Conservation (phyloP, 92 coral and sea anemone species). For the Bergia sp. region DNA sequence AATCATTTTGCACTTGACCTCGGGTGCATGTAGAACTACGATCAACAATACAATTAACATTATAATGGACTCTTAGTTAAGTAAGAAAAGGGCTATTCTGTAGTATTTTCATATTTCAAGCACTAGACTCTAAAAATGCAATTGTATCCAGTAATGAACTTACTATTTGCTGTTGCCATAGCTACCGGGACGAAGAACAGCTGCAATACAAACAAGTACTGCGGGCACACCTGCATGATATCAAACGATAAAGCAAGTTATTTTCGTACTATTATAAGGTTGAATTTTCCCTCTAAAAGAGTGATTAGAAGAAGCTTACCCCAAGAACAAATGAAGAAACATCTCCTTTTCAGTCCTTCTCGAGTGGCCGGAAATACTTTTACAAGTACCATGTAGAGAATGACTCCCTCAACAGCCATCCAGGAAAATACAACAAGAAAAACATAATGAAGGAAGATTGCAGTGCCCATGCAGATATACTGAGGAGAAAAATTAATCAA, state of each 20-base stretch:
- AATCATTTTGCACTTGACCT: too few relatives aligned
- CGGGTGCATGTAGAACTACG: not conserved
- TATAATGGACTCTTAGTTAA: too few relatives aligned
- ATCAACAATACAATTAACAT: not conserved
- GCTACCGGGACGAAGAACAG: conserved; percentile 51
- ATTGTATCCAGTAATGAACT: conserved; percentile 2
- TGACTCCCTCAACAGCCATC: conserved; percentile 98
- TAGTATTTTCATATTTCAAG: not conserved
- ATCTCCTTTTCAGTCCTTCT: conserved; percentile 65
- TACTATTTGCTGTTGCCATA: conserved; percentile 62
- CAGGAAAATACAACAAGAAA: conserved; percentile 91
- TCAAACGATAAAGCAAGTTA: not conserved
- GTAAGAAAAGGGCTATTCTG: too few relatives aligned
- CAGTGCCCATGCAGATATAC: conserved; percentile 77
- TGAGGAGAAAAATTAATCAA: conserved; percentile 20
- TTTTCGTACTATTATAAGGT: not conserved
- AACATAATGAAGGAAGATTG: conserved; percentile 80
- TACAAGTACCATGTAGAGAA: conserved; percentile 89
- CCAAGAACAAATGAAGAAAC: conserved; percentile 85
- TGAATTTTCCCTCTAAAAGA: too few relatives aligned
- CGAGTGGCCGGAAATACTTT: conserved; percentile 85
- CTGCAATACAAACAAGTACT: conserved; percentile 47
- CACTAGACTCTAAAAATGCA: not conserved
- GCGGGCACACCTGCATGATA: conserved; percentile 40
- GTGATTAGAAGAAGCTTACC: conserved; percentile 56